These are phyloP conservation scores for Lamellibrachia luymesi DNA, from an alignment of 1,140 invertebrate genomes.

Conservation along the genomic window DNA sequence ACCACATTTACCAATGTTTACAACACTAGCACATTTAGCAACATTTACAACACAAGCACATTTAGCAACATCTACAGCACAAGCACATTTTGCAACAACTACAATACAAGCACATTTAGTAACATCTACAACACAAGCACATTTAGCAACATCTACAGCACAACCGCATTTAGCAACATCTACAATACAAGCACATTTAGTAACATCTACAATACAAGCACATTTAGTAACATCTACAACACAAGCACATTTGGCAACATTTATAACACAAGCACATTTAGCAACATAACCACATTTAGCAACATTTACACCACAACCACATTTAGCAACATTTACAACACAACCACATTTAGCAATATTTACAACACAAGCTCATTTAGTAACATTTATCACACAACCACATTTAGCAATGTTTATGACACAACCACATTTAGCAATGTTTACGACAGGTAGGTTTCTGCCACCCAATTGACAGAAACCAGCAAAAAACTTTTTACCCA, in stretches of 20 bases:
- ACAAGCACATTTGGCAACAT: background rate
- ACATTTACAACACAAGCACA: background rate
- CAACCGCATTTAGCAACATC: background rate
- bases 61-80: background rate
- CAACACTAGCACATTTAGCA: background rate
- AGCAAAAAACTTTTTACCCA: too few relatives aligned
- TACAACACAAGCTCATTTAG: too few relatives aligned
- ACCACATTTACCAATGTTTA: background rate
- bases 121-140: background rate
- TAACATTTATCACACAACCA: too few relatives aligned
- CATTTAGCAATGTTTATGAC: background rate
- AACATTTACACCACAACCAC: too few relatives aligned
- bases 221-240: background rate
- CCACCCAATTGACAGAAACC: too few relatives aligned
- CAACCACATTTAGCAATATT: too few relatives aligned
- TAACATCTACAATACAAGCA: background rate
- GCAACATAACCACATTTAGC: too few relatives aligned
- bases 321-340: too few relatives aligned
- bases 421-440: background rate
- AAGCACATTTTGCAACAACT: too few relatives aligned
- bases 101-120: background rate
- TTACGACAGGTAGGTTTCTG: too few relatives aligned
- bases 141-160: background rate
- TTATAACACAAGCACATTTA: too few relatives aligned
- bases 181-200: too few relatives aligned